Conservation (phyloP, 2,888 invertebrate species). For the Orthonychiurus folsomi region DNA sequence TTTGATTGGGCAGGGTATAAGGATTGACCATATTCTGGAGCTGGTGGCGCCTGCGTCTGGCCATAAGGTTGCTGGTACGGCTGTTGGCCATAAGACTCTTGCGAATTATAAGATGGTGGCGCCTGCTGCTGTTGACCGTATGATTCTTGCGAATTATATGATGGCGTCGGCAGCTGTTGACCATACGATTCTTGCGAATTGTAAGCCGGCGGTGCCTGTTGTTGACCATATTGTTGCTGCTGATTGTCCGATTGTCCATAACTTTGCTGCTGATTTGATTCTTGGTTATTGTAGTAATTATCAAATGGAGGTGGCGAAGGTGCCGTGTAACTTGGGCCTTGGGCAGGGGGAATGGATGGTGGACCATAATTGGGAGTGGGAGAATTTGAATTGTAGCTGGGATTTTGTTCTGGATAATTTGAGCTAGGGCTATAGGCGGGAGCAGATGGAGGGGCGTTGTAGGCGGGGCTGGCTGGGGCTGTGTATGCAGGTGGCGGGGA, state of each 20-base stretch:
- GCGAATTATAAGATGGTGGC: neutral
- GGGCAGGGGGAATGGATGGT: neutral
- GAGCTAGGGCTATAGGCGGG: constrained; percentile 12
- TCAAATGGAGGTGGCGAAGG: neutral
- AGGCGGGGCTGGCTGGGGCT: constrained; percentile 4
- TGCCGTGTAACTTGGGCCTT: neutral
- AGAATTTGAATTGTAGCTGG: constrained; percentile 11
- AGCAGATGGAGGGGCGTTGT: constrained; percentile 14
- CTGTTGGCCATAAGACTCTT: neutral
- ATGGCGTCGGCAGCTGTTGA: neutral
- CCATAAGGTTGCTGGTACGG: neutral
- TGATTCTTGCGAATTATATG: neutral
- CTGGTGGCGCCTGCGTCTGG: neutral
- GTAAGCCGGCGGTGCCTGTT: too few relatives aligned
- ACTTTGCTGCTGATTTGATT: too few relatives aligned
- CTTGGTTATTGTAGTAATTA: too few relatives aligned
- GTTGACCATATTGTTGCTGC: neutral
- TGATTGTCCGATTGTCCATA: neutral
- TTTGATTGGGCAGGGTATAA: neutral
- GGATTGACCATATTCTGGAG: neutral
- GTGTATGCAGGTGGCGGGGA: constrained; percentile 12
- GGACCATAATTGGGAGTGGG: neutral
- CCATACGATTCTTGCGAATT: neutral
- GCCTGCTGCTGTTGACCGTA: neutral
- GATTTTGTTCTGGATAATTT: too few relatives aligned